Evolutionary conservation across 2,797 vertebrate species (phyloP), one percentile per base, ranked within the genome.

Genomic region (Ficedula albicollis): DNA sequence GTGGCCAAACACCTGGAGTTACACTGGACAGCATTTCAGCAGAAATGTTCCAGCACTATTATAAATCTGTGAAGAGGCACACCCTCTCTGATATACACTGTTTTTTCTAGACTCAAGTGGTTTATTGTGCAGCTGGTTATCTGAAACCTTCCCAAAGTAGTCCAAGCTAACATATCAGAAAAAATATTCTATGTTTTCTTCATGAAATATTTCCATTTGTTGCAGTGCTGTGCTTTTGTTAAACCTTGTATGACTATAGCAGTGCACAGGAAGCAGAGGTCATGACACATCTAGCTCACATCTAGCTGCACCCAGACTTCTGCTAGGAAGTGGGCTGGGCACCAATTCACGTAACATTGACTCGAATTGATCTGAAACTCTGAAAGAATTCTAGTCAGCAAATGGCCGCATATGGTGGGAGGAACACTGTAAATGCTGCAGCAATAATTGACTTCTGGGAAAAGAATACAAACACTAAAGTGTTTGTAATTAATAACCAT

Each of bases 401-500:
- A 90, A 84, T 58, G 70, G 94, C 74, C 9, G 13, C 97, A 95
- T 88, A 93, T 97, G 97, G 97, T 66, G 54, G 96, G 89, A 97
- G 96, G 95, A 97, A 56, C 26, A 18, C 59, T 93, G 56, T 89
- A 88, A 95, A 89, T 93, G 83, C 88, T 91, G 55, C 80, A 97
- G 89, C 94, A 94, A 96, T 94, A 96, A 82, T 90, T 97, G 98
- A 97, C 98, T 98, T 98, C 97, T 97, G 91, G 97, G 96, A 87
- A 87, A 96, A 76, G 74, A 93, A 84, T 92, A 96, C 66, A 97
- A 97, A 97, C 92, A 96, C 90, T 34, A 38, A 72, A 95, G 92
- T 93, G 89, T 94, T 93, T 96, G 97, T 98, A 98, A 98, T 98
- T 98, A 98, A 97, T 98, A 98, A 98, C 96, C 69, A 79, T 97